Evolutionary conservation across 2,113 vertebrate species (phyloP).

Genomic region (Laticauda colubrina): DNA sequence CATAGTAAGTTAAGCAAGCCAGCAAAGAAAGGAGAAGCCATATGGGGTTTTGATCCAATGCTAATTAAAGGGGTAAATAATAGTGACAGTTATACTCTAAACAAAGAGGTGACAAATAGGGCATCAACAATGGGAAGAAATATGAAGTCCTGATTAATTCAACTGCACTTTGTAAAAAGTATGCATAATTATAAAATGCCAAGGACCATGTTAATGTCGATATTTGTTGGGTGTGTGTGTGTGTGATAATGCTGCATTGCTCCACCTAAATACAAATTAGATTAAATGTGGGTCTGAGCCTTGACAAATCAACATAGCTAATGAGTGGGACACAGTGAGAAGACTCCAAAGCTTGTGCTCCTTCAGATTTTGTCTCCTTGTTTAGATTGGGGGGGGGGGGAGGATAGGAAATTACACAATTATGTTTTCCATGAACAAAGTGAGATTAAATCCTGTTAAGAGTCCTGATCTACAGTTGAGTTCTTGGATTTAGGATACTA

Average conservation of each 20-base stretch:
- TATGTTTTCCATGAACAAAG: neutral
- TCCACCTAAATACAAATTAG: constrained; percentile 54
- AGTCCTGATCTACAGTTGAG: neutral
- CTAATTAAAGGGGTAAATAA: constrained; percentile 69
- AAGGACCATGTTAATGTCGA: constrained; percentile 45
- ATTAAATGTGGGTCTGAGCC: constrained; percentile 28
- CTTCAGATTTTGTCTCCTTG: neutral
- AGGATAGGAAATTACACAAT: neutral
- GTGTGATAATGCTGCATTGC: constrained; percentile 38
- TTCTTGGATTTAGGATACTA: neutral
- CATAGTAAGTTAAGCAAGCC: neutral
- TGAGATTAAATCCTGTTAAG: neutral
- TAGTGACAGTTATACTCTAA: constrained; percentile 32
- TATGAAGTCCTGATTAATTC: constrained; percentile 49
- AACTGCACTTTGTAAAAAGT: constrained; percentile 49
- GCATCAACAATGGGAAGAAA: constrained; percentile 47
- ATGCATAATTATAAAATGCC: constrained; percentile 58
- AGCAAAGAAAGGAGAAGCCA: constrained; percentile 38
- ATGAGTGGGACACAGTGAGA: neutral
- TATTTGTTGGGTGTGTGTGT: constrained; percentile 46
- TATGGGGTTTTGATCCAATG: constrained; percentile 52
- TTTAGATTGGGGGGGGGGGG: neutral
- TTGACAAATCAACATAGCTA: constrained; percentile 30
- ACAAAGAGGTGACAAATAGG: constrained; percentile 42
- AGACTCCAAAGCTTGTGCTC: neutral